These are phyloP conservation scores for Vanessa atalanta DNA, from an alignment of 1,140 invertebrate species.

Conservation along the genomic window DNA sequence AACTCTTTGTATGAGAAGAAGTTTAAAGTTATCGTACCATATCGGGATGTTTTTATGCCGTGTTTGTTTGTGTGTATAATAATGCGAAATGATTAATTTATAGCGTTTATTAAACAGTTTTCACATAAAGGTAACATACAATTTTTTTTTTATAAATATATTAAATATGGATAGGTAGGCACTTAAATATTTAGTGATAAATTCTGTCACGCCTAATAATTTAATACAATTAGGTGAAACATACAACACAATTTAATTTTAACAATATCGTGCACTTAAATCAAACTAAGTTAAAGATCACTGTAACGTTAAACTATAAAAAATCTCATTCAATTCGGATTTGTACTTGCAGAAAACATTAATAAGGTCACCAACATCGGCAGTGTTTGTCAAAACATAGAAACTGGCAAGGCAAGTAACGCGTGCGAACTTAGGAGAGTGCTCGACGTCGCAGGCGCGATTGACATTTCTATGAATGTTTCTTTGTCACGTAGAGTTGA, in stretches of 20 bases:
- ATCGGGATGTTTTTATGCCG: slow-evolving; percentile 28
- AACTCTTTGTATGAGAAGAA: background rate
- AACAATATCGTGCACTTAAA: slow-evolving; percentile 79
- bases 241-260: slow-evolving; percentile 78
- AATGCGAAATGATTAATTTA: slow-evolving; percentile 77
- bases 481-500: slow-evolving; percentile 76
- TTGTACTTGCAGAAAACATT: slow-evolving; percentile 79
- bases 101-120: slow-evolving; percentile 78
- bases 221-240: slow-evolving; percentile 77
- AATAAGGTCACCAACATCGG: slow-evolving; percentile 67
- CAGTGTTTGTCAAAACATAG: slow-evolving; percentile 77
- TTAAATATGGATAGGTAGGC: slow-evolving; percentile 71
- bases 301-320: slow-evolving; percentile 77
- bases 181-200: slow-evolving; percentile 71
- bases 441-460: slow-evolving; percentile 41
- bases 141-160: slow-evolving; percentile 72
- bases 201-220: slow-evolving; percentile 76
- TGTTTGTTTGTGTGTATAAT: slow-evolving; percentile 65
- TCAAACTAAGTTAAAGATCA: slow-evolving; percentile 77
- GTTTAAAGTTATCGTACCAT: background rate
- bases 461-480: slow-evolving; percentile 56
- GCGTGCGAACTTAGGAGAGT: slow-evolving; percentile 71
- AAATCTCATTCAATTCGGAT: slow-evolving; percentile 79
- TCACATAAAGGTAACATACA: slow-evolving; percentile 79
- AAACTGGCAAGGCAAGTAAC: slow-evolving; percentile 77